Evolutionary conservation across 64 coral and sea anemone genomes (phyloP).

Genomic region (Montipora foliosa): DNA sequence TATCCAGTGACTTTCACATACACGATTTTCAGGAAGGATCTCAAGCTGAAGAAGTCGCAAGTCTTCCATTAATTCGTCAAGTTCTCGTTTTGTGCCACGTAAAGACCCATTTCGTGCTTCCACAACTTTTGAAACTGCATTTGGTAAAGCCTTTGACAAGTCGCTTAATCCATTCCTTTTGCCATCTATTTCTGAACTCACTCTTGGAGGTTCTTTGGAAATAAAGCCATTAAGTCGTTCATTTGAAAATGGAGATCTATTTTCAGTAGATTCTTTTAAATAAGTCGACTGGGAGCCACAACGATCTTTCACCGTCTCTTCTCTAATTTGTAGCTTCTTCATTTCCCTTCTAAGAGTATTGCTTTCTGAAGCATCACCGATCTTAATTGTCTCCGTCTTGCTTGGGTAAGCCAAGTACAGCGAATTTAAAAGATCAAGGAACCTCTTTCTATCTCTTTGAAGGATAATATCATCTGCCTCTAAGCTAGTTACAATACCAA

Average conservation of each 20-base stretch:
- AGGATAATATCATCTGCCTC: constrained; percentile 21
- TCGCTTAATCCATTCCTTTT: not conserved
- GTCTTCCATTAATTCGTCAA: constrained; percentile 27
- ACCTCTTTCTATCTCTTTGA: not conserved
- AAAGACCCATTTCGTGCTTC: not conserved
- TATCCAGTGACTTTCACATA: not conserved
- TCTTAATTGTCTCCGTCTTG: not conserved
- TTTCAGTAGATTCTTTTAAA: not conserved
- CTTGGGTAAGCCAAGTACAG: constrained; percentile 4
- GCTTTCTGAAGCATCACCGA: not conserved
- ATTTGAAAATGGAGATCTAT: constrained; percentile 1
- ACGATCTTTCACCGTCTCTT: not conserved
- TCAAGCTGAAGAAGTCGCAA: constrained; percentile 23
- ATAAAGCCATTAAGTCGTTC: not conserved
- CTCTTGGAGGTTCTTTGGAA: not conserved
- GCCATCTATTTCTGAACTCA: not conserved
- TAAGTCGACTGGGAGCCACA: constrained; percentile 8
- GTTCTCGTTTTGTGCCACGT: not conserved
- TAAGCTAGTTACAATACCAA: not conserved
- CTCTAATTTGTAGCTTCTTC: not conserved
- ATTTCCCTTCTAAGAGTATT: not conserved
- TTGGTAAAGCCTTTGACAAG: not conserved
- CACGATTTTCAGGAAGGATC: not conserved
- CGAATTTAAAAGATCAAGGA: constrained; percentile 23
- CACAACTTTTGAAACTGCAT: not conserved